Conservation (phyloP, 2,797 vertebrate species). For the Mionectes olivaceus region DNA sequence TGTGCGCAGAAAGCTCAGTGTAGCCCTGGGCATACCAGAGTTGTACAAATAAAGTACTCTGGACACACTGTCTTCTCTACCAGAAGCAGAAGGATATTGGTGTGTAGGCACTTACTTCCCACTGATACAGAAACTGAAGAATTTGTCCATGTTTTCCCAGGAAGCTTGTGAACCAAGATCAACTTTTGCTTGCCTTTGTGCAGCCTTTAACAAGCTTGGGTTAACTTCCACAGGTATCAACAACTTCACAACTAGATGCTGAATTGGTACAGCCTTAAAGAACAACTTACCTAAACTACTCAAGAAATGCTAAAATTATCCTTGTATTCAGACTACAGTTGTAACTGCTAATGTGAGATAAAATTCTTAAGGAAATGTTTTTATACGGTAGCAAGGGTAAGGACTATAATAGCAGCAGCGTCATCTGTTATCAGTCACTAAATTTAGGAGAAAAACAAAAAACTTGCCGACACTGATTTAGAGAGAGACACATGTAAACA, state of each 20-base stretch:
- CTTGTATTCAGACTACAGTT: neutral
- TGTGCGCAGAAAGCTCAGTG: fast-evolving
- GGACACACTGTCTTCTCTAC: neutral
- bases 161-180: neutral
- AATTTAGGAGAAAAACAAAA: neutral
- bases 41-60: too few species aligned
- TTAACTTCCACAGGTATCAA: neutral
- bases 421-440: neutral
- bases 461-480: neutral
- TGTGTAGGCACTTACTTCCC: neutral
- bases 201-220: neutral
- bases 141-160: neutral
- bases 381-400: neutral
- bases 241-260: neutral
- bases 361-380: neutral
- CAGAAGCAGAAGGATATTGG: neutral
- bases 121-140: neutral
- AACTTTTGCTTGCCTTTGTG: neutral
- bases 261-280: neutral
- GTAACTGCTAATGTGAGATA: neutral
- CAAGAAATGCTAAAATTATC: neutral
- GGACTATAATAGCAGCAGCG: neutral
- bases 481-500: neutral
- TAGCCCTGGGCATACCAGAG: neutral
- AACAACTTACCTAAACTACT: neutral